Conservation (phyloP, 2,888 invertebrate species). For the Cactoblastis cactorum region DNA sequence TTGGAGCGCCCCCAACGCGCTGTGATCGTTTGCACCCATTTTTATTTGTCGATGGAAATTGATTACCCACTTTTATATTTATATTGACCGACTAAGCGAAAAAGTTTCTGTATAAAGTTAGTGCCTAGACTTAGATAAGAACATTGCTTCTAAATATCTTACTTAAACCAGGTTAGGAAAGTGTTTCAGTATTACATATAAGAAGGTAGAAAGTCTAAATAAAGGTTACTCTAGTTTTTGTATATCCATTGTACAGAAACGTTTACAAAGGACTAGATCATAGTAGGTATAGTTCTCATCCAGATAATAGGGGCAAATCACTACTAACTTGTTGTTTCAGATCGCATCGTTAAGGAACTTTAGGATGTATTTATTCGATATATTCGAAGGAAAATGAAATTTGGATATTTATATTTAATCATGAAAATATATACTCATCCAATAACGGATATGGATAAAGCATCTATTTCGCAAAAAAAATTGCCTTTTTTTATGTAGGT, state of each 20-base stretch:
- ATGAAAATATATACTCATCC: too few relatives aligned
- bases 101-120: background rate
- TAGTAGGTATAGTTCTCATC: background rate
- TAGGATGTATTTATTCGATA: too few relatives aligned
- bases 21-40: constrained; percentile 47
- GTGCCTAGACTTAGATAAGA: background rate
- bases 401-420: too few relatives aligned
- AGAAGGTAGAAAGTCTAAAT: background rate
- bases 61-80: background rate
- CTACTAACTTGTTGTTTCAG: too few relatives aligned
- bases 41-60: constrained; percentile 57
- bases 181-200: background rate
- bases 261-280: background rate
- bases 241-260: background rate
- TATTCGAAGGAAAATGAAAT: too few relatives aligned
- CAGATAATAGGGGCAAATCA: background rate
- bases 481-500: too few relatives aligned
- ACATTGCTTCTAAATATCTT: background rate
- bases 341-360: too few relatives aligned
- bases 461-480: too few relatives aligned
- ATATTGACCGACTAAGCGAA: constrained; percentile 20
- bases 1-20: constrained; percentile 55
- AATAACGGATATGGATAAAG: too few relatives aligned
- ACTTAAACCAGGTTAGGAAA: too few relatives aligned
- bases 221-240: background rate